Percentiles rank a stretch among this genome's conserved stretches.
phyloP scores from a whole-genome alignment of 92 coral and sea anemone species.

The Phenganax marumi region DNA sequence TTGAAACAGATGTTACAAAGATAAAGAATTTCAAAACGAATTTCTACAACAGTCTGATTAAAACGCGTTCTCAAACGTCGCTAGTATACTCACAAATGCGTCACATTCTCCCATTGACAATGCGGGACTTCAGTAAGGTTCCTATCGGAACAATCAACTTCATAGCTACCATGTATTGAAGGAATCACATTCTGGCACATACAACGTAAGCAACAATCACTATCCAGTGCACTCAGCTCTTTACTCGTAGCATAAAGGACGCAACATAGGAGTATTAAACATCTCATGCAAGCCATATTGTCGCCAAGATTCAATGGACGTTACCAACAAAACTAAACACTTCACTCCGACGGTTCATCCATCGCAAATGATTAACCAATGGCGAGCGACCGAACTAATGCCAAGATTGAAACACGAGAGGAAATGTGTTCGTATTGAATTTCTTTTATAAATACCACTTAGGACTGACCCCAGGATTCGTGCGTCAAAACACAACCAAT shows the following conservation, averaged over 20 bases:
- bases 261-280: neutral
- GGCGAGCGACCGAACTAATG: constrained; percentile 6
- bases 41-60: neutral
- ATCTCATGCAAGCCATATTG: constrained; percentile 16
- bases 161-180: neutral
- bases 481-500: constrained; percentile 27
- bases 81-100: constrained; percentile 18
- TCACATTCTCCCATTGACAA: constrained; percentile 19
- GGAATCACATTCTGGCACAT: neutral
- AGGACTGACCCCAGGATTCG: constrained; percentile 33
- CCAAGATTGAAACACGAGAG: constrained; percentile 37
- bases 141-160: constrained; percentile 28
- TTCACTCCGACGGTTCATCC: constrained; percentile 8
- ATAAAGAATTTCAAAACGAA: constrained; percentile 18
- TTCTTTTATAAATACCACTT: constrained; percentile 44
- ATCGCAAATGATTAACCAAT: constrained; percentile 22
- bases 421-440: constrained; percentile 39
- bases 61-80: neutral
- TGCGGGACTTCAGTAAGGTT: constrained; percentile 34
- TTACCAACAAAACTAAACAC: neutral
- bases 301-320: neutral
- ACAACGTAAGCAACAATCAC: constrained; percentile 20
- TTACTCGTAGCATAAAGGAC: neutral
- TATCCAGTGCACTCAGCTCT: neutral
- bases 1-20: constrained; percentile 41